Base-by-base conservation (phyloP, 2,797 vertebrate species). In the Emys orbicularis region DNA sequence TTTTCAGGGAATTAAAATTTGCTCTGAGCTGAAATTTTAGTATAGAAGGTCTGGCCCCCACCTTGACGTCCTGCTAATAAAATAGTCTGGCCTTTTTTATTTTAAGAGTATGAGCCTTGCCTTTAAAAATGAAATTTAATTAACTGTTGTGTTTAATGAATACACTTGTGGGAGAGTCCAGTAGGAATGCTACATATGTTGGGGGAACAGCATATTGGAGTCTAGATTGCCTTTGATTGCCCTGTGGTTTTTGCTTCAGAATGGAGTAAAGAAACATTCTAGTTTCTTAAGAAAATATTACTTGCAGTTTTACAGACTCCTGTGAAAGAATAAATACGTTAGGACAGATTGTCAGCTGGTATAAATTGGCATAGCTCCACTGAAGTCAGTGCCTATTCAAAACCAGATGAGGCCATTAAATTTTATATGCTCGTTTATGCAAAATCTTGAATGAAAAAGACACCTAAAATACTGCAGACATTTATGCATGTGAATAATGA, bases 1-100 rank as follows among this genome's bases (percentile, higher is more conserved):
- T 80, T 93, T 92, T 95, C 95, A 96, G 92, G 90, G 95, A 95
- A 79, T 97, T 93, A 91, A 94, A 92, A 90, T 88, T 92, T 96
- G 44, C 95, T 88, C 91, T 82, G 77, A 86, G 68, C 57, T 94
- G 88, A 83, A 87, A 89, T 94, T 93, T 89, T 96, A 96, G 87
- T 86, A 9, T n/a, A 37, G 16, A 77, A 15, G 27, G 31, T 94
- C 76, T 90, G 59, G 90, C 90, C 79, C 86, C 57, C 7, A 37
- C 34, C 23, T 27, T 88, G 92, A 41, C 0, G 0, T 90, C 49
- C 34, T 89, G 77, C 37, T 52, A 41, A 72, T 86, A 59, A 84
- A 92, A 79, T 44, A 47, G 8, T 83, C 57, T 86, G 21, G 56
- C 41, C 79, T 94, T 85, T 18, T 8, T 91, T 83, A 47, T 77